Conservation (phyloP, 2,797 vertebrate genomes). For the Onychomys leucogaster region DNA sequence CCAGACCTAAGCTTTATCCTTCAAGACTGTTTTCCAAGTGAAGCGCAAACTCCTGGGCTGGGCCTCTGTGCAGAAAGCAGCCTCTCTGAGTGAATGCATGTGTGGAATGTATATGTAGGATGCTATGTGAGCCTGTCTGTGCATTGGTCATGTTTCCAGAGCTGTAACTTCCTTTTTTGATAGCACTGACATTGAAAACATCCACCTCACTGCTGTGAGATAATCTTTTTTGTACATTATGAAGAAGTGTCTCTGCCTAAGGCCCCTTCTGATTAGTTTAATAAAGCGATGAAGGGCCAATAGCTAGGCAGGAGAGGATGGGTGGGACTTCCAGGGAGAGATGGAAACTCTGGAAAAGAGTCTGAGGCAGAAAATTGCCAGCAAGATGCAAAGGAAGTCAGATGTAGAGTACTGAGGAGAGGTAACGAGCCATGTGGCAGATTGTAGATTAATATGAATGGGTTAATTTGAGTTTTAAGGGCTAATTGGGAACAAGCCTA, state of each 20-base stretch:
- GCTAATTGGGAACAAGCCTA: background rate
- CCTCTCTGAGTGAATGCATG: background rate
- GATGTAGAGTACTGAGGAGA: background rate
- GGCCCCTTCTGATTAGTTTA: background rate
- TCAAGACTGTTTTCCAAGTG: background rate
- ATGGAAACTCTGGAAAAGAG: background rate
- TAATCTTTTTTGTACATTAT: background rate
- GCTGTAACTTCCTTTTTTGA: background rate
- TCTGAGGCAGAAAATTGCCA: background rate
- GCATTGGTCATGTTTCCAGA: background rate
- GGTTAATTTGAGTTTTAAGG: background rate
- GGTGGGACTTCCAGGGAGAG: background rate
- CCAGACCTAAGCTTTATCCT: background rate
- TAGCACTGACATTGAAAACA: rapidly evolving
- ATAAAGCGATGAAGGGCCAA: background rate
- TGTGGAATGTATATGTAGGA: background rate
- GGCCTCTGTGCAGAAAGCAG: background rate
- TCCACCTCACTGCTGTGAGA: background rate
- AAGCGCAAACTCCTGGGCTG: background rate
- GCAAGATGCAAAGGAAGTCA: background rate
- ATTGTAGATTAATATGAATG: background rate
- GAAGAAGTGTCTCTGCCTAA: background rate
- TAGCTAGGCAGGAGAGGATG: background rate
- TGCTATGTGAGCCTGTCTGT: rapidly evolving
- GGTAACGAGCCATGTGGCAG: background rate